phyloP scores from a whole-genome alignment of 2,113 vertebrate species.

The human region DNA sequence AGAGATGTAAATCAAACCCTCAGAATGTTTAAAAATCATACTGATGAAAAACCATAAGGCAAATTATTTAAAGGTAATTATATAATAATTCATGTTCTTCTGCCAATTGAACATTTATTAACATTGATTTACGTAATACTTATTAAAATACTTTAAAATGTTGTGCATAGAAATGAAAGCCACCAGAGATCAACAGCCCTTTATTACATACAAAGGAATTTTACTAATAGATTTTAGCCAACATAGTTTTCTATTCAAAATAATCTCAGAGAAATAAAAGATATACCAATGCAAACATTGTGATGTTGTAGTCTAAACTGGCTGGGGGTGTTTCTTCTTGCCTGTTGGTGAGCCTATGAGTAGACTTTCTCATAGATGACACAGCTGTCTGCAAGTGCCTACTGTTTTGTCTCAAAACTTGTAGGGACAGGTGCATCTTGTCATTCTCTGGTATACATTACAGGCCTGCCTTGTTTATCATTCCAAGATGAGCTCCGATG shows the following conservation, averaged over 20 bases:
- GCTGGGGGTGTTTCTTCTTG: neutral
- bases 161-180: neutral
- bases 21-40: neutral
- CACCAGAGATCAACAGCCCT: neutral
- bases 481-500: neutral
- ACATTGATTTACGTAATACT: neutral
- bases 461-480: neutral
- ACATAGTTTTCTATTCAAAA: neutral
- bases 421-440: neutral
- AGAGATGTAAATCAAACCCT: neutral
- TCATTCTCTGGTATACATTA: constrained; percentile 35
- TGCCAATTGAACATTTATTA: neutral
- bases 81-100: neutral
- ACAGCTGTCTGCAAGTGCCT: neutral
- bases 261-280: neutral
- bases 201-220: neutral
- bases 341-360: neutral
- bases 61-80: neutral
- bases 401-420: constrained; percentile 46
- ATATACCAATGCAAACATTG: neutral
- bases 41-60: neutral
- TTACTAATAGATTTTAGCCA: neutral
- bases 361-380: neutral
- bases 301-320: neutral
- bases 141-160: neutral